Evolutionary conservation across 2,797 vertebrate genomes (phyloP).

Genomic region (Sebastes hubbsi): DNA sequence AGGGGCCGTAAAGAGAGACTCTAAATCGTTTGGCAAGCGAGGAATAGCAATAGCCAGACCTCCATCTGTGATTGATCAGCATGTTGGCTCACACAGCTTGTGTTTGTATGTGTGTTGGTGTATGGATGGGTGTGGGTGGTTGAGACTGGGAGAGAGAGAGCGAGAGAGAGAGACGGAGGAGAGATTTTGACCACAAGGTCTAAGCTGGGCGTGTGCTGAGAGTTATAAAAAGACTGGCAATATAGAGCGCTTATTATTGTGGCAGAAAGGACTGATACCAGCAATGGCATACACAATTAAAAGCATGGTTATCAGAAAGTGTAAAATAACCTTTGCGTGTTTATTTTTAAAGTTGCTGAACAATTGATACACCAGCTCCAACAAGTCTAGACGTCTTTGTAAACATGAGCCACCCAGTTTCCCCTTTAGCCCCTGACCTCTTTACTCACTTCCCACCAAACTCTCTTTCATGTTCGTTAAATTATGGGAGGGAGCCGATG

Average conservation of each 20-base stretch:
- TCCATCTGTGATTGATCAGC: constrained; percentile 83
- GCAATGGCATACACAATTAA: constrained; percentile 16
- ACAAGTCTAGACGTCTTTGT: constrained; percentile 55
- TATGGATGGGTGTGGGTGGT: constrained; percentile 67
- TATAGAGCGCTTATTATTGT: constrained; percentile 77
- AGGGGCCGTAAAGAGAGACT: constrained; percentile 32
- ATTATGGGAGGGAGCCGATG: background rate
- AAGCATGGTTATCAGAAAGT: constrained; percentile 15
- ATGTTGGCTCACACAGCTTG: constrained; percentile 56
- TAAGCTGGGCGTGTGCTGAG: constrained; percentile 71
- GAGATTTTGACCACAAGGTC: constrained; percentile 74
- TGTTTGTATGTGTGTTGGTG: constrained; percentile 53
- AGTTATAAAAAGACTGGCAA: constrained; percentile 89
- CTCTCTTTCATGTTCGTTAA: background rate
- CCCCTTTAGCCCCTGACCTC: constrained; percentile 28
- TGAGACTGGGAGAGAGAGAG: constrained; percentile 8
- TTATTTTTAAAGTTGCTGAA: constrained; percentile 43
- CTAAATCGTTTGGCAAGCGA: constrained; percentile 55
- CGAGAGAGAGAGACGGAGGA: constrained; percentile 24
- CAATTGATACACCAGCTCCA: constrained; percentile 54
- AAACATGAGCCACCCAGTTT: constrained; percentile 29
- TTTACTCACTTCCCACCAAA: constrained; percentile 21
- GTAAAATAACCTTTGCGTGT: constrained; percentile 32
- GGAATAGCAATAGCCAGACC: constrained; percentile 57
- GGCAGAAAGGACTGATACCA: constrained; percentile 67